Evolutionary conservation across 2,888 invertebrate species (phyloP).

Genomic region (Caenorhabditis wallacei): DNA sequence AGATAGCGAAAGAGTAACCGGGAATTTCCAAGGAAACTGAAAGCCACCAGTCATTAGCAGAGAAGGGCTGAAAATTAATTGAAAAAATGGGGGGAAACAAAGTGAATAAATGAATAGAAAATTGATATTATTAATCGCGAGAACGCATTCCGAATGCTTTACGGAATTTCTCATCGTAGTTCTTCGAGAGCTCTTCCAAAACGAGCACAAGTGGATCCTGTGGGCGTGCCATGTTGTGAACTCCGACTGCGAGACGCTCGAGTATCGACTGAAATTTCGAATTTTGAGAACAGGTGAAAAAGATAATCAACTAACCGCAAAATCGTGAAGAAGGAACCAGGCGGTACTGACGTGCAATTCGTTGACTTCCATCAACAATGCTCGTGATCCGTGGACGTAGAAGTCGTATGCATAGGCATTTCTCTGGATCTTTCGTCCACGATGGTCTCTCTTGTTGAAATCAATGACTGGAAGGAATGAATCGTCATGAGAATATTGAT

Average conservation of each 20-base stretch:
- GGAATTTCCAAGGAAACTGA: constrained; percentile 42
- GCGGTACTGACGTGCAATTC: constrained; percentile 71
- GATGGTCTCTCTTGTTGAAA: constrained; percentile 74
- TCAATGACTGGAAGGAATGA: constrained; percentile 74
- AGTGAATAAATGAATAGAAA: constrained; percentile 13
- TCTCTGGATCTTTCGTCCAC: constrained; percentile 77
- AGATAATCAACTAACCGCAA: constrained; percentile 70
- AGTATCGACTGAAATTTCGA: constrained; percentile 70
- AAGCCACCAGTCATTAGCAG: constrained; percentile 37
- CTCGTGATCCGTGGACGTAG: constrained; percentile 76
- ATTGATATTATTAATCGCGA: constrained; percentile 33
- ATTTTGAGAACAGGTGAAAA: constrained; percentile 1
- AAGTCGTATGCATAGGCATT: constrained; percentile 82
- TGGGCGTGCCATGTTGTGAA: constrained; percentile 73
- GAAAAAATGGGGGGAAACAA: constrained; percentile 9
- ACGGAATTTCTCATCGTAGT: constrained; percentile 80
- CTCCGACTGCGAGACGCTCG: constrained; percentile 70
- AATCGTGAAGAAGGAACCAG: constrained; percentile 79
- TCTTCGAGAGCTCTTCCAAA: constrained; percentile 73
- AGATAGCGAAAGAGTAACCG: constrained; percentile 27
- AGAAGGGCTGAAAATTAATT: constrained; percentile 14
- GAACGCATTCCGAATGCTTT: constrained; percentile 79
- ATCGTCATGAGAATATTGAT: constrained; percentile 75
- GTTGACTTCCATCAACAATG: constrained; percentile 71
- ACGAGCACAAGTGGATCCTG: constrained; percentile 75